A percentile compares a stretch with the other conserved stretches of the same genome.
These are phyloP conservation scores for Leucophenga varia DNA, from an alignment of 1,140 invertebrate species.

Conservation along the genomic window DNA sequence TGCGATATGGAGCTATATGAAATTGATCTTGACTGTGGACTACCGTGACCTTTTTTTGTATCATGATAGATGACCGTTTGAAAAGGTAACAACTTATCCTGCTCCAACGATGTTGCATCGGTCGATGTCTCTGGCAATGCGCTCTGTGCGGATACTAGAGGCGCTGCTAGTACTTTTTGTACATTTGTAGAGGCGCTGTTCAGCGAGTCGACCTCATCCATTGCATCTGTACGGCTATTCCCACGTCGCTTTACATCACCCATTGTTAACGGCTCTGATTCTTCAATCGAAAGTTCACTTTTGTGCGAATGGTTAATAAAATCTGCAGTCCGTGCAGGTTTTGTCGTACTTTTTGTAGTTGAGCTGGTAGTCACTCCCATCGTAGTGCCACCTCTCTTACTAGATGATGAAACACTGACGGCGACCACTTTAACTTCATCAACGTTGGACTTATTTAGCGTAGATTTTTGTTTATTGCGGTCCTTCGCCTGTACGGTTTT, in stretches of 20 bases:
- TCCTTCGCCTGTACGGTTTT: slow-evolving; percentile 8
- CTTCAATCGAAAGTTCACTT: slow-evolving; percentile 51
- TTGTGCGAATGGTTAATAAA: slow-evolving; percentile 52
- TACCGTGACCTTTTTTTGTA: slow-evolving; percentile 51
- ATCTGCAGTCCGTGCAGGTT: slow-evolving; percentile 23
- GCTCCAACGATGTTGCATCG: slow-evolving; percentile 4
- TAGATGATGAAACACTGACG: slow-evolving; percentile 49
- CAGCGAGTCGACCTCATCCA: slow-evolving; percentile 38
- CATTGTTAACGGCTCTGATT: slow-evolving; percentile 32
- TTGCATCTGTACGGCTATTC: slow-evolving; percentile 20
- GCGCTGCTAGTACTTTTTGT: slow-evolving; percentile 45
- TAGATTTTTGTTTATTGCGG: slow-evolving; percentile 15
- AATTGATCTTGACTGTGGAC: slow-evolving; percentile 57
- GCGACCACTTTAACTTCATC: slow-evolving; percentile 49
- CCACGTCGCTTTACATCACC: no score
- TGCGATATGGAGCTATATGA: slow-evolving; percentile 60
- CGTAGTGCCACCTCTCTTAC: slow-evolving; percentile 31
- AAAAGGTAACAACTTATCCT: slow-evolving; percentile 42
- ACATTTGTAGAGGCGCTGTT: slow-evolving; percentile 47
- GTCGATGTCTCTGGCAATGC: no score
- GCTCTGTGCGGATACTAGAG: slow-evolving; percentile 24
- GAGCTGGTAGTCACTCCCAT: not conserved
- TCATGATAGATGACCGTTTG: slow-evolving; percentile 62
- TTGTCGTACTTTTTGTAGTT: slow-evolving; percentile 1
- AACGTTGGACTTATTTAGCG: slow-evolving; percentile 17